Base-by-base conservation (phyloP, 2,797 vertebrate genomes). In the Pterois miles region DNA sequence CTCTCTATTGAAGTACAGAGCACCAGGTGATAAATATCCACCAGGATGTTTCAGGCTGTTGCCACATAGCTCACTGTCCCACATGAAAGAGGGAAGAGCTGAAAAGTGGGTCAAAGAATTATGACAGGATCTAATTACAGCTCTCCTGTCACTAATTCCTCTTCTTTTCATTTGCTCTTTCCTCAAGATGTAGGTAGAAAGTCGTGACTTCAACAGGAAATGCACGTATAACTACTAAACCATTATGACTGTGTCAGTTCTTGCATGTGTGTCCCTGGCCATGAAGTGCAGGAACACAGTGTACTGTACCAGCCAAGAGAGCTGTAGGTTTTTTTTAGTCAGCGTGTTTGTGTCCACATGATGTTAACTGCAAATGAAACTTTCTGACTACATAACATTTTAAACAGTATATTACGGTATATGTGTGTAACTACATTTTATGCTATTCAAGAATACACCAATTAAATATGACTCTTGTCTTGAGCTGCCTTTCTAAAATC, bases 21-120 rank as follows among this genome's bases (percentile, higher is more conserved):
- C 46, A 27, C 43, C 20, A 77, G 67, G 80, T 90, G 57, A 90
- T 88, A 83, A 85, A 89, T 84, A 79, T 76, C 81, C 27, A 57
- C 40, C 6, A 76, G 78, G 78, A 91, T 82, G 72, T 91, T 75
- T 80, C 76, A 81, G 65, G 38, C 56, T 68, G 53, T 79, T 75
- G 53, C 71, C 29, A 81, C 80, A 88, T 85, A 78, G 36, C 83
- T 84, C 80, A 77, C 74, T 78, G 68, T 81, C 72, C 38, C 48
- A 79, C 78, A 87, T 90, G 75, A 89, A 89, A 86, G 77, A 74
- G 46, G 27, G n/a, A 74, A 36, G 53, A 71, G 58, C 58, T 62
- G 54, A 78, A 80, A 83, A 85, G 65, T 80, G 68, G 80, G 82
- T 80, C 76, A 88, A 40, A 76, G 60, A 82, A 84, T 82, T 84